A percentile compares a stretch with the other conserved stretches of the same genome.
phyloP scores from a whole-genome alignment of 2,113 vertebrate species.

The Artemisiospiza belli region DNA sequence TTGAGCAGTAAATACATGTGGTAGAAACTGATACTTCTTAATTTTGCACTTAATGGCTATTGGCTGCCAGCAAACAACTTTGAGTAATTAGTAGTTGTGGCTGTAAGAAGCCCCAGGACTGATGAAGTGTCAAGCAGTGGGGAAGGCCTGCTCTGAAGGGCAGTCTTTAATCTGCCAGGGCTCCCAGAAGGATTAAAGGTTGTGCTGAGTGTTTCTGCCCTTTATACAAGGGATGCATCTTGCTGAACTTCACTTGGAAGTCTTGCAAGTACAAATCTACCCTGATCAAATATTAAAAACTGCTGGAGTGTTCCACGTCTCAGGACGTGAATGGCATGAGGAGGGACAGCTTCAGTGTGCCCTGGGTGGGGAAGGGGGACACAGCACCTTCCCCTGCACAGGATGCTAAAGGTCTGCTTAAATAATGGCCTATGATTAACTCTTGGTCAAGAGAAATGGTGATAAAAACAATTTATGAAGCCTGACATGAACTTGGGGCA shows the following conservation, averaged over 20 bases:
- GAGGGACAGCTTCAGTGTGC: not conserved
- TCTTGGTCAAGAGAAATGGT: not conserved
- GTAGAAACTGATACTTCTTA: conserved; percentile 25
- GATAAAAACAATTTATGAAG: conserved; percentile 10
- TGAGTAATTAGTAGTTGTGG: not conserved
- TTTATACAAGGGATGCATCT: not conserved
- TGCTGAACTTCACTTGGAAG: not conserved
- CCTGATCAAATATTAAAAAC: conserved; percentile 2
- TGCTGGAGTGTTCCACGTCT: not conserved
- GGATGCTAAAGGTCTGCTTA: not conserved
- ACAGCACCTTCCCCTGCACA: not conserved
- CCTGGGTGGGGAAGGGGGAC: not conserved
- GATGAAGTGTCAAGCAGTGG: not conserved
- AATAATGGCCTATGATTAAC: not conserved
- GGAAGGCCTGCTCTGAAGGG: not conserved
- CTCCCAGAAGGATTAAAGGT: not conserved
- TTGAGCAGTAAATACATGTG: not conserved
- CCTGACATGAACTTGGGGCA: not conserved
- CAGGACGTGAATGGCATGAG: not conserved
- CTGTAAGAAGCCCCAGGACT: not conserved
- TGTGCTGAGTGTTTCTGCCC: not conserved
- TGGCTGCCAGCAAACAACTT: conserved; percentile 19
- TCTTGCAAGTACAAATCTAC: not conserved
- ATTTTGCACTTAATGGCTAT: conserved; percentile 19
- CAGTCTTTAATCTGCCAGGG: not conserved